Base-by-base conservation (phyloP, 2,888 invertebrate genomes). In the Orchesella flavescens region DNA sequence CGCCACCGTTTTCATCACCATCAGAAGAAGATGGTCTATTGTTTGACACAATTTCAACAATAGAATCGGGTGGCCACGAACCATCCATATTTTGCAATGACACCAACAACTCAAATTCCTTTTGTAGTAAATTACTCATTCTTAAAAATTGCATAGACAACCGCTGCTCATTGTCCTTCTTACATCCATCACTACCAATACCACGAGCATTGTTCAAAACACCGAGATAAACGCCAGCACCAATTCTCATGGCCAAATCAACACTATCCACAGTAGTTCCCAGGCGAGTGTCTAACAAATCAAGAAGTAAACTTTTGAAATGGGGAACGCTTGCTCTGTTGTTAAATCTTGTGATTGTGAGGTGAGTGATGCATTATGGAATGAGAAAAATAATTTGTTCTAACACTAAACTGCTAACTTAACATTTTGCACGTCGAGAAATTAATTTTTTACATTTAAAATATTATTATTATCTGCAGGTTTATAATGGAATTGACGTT, bases 161-260 rank as follows among this genome's bases (percentile, higher is more conserved):
- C 63, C 2, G 1, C 63, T 63, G 43, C 43, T 66, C 43, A 43
- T 44, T 77, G 59, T 69, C 21, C 55, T 44, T 55, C 46, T 24
- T 53, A 74, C 17, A 72, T 34, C 34, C 34, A 34, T 34, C 34
- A 34, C n/a, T n/a, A n/a, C n/a, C n/a, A n/a, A n/a, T n/a, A n/a
- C n/a, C n/a, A n/a, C n/a, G n/a, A n/a, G n/a, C n/a, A 34, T 53
- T 65, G 44, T 63, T 69, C 5, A 86, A 46, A 15, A 84, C 83
- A 44, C 83, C 83, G 17, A 86, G 80, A 53, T 73, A 78, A 49
- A 83, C 83, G 12, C 75, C 86, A 49, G 81, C 63, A 34, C 84
- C 57, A 46, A 86, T 84, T 78, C 84, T 72, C 86, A 86, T 86
- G 15, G 86, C 79, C 44, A 86, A 65, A 78, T 84, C 83, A 13